phyloP scores from a whole-genome alignment of 1,140 invertebrate species.

The Bombus soroeensis region DNA sequence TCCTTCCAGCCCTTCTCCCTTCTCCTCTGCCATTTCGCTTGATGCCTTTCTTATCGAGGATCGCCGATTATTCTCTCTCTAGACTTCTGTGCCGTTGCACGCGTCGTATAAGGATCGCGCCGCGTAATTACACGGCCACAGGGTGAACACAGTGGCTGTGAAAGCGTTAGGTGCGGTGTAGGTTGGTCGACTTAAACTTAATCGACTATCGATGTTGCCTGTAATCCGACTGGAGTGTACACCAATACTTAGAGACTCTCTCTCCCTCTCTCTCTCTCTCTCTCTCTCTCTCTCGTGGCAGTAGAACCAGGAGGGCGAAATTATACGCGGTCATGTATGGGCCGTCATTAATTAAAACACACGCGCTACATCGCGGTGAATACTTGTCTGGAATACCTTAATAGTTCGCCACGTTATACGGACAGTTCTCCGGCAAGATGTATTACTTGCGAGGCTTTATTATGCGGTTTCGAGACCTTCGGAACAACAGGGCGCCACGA shows the following conservation, averaged over 20 bases:
- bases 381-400: conserved; percentile 58
- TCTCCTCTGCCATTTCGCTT: not conserved
- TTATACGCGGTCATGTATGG: conserved; percentile 59
- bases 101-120: conserved; percentile 35
- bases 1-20: not conserved
- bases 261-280: not conserved
- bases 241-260: not conserved
- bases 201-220: conserved; percentile 68
- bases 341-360: conserved; percentile 63
- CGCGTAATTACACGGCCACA: conserved; percentile 62
- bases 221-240: conserved; percentile 47
- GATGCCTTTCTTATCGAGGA: conserved; percentile 41
- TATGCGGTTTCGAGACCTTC: conserved; percentile 4
- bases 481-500: not conserved
- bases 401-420: conserved; percentile 61
- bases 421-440: conserved; percentile 45
- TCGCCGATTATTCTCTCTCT: conserved; percentile 40
- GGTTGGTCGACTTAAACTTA: conserved; percentile 59
- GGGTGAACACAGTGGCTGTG: not conserved
- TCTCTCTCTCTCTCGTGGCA: not conserved
- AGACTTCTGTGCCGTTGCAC: not conserved
- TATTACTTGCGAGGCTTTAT: conserved; percentile 43
- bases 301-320: conserved; percentile 20
- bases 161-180: not conserved
- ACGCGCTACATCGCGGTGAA: not conserved